Conservation (phyloP, 2,113 vertebrate species). For the Origma solitaria region DNA sequence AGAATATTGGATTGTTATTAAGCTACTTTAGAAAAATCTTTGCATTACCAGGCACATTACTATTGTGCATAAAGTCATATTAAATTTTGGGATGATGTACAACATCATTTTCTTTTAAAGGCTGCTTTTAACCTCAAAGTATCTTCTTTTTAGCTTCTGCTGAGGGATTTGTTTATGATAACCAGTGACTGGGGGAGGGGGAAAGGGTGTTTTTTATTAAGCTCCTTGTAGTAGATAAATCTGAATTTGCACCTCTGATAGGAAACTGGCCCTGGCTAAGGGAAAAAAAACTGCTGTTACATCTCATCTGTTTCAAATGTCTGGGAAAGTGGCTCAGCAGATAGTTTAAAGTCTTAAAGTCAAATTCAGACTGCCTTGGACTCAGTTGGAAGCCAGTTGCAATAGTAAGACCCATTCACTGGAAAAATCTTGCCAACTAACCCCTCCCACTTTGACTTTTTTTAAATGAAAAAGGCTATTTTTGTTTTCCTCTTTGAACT, state of each 20-base stretch:
- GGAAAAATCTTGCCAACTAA: slow-evolving; percentile 1
- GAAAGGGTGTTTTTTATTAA: slow-evolving; percentile 53
- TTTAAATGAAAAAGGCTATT: neutral
- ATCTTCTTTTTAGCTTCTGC: slow-evolving; percentile 65
- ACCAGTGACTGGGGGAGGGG: slow-evolving; percentile 18
- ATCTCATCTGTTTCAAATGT: slow-evolving; percentile 35
- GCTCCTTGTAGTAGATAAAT: slow-evolving; percentile 53
- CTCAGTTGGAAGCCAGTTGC: slow-evolving; percentile 7
- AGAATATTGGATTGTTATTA: slow-evolving; percentile 80
- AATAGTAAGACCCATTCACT: slow-evolving; percentile 29
- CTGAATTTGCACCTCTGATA: slow-evolving; percentile 61
- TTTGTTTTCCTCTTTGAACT: slow-evolving; percentile 11
- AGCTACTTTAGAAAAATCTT: slow-evolving; percentile 77
- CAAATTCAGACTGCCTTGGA: neutral
- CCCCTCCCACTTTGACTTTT: neutral
- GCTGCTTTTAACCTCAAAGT: slow-evolving; percentile 70
- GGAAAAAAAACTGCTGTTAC: neutral
- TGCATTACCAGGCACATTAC: slow-evolving; percentile 74
- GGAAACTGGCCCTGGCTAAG: slow-evolving; percentile 41
- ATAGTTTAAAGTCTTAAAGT: neutral
- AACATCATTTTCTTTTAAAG: slow-evolving; percentile 75
- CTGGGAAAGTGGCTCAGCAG: slow-evolving; percentile 33
- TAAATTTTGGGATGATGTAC: slow-evolving; percentile 78
- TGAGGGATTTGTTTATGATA: slow-evolving; percentile 65
- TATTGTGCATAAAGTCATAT: slow-evolving; percentile 79